phyloP scores from a whole-genome alignment of 2,113 vertebrate species.

The Sakesphorus luctuosus region DNA sequence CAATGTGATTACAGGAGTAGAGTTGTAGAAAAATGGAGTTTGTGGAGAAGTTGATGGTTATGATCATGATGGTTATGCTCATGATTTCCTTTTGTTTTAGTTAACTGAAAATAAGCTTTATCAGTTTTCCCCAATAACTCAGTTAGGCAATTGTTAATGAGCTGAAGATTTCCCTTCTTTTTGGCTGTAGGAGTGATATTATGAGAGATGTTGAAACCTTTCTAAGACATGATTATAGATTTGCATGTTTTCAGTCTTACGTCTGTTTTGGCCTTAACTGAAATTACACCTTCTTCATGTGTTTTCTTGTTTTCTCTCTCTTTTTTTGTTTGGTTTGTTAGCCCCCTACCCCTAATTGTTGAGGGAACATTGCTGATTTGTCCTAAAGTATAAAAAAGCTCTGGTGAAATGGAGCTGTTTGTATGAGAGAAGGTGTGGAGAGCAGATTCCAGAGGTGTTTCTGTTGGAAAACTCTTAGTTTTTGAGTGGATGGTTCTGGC shows the following conservation, averaged over 20 bases:
- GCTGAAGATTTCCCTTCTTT: background rate
- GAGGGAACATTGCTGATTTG: background rate
- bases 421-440: background rate
- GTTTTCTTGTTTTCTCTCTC: background rate
- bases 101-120: background rate
- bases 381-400: background rate
- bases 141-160: background rate
- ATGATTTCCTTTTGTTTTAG: background rate
- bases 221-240: background rate
- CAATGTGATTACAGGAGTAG: background rate
- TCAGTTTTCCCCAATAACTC: background rate
- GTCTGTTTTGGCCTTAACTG: background rate
- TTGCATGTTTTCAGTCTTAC: background rate
- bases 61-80: background rate
- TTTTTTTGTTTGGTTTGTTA: background rate
- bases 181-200: background rate
- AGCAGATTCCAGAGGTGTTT: background rate
- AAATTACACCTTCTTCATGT: background rate
- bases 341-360: accelerated
- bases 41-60: background rate
- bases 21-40: background rate
- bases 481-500: background rate
- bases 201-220: background rate
- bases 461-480: background rate
- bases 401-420: background rate